phyloP scores from a whole-genome alignment of 1,140 invertebrate genomes.

The Ceratitis capitata region DNA sequence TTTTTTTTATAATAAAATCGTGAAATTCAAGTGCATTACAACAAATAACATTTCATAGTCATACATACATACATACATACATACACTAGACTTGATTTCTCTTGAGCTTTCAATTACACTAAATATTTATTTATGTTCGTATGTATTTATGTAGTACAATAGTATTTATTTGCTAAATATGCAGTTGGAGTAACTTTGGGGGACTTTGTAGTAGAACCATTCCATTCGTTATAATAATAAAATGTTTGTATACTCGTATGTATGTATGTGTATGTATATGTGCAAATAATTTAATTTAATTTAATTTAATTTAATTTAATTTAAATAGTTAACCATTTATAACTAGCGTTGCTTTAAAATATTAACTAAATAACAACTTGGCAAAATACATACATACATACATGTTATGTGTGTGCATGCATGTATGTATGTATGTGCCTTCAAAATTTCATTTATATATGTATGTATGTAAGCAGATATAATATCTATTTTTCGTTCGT shows the following conservation, averaged over 20 bases:
- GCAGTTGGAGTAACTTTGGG: not conserved
- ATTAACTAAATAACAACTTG: conserved; percentile 37
- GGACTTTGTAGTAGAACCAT: conserved; percentile 22
- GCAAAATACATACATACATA: not conserved
- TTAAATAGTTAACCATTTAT: conserved; percentile 25
- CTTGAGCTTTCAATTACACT: no score
- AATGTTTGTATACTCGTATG: no score
- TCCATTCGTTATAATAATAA: not conserved
- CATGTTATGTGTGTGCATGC: not conserved
- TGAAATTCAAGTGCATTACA: conserved; percentile 24
- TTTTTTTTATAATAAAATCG: not conserved
- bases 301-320: no score
- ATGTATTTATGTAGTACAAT: no score
- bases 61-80: conserved; percentile 38
- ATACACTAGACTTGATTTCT: no score
- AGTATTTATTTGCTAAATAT: not conserved
- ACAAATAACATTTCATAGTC: conserved; percentile 25
- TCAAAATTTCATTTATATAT: conserved; percentile 29
- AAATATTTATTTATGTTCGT: no score
- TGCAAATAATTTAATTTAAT: conserved; percentile 30
- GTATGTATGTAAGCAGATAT: conserved; percentile 1
- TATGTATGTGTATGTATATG: not conserved
- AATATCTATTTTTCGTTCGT: conserved; percentile 12
- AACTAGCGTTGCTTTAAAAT: conserved; percentile 24
- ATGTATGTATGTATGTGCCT: not conserved